phyloP scores from a whole-genome alignment of 2,797 vertebrate species.

The Phataginus tricuspis region DNA sequence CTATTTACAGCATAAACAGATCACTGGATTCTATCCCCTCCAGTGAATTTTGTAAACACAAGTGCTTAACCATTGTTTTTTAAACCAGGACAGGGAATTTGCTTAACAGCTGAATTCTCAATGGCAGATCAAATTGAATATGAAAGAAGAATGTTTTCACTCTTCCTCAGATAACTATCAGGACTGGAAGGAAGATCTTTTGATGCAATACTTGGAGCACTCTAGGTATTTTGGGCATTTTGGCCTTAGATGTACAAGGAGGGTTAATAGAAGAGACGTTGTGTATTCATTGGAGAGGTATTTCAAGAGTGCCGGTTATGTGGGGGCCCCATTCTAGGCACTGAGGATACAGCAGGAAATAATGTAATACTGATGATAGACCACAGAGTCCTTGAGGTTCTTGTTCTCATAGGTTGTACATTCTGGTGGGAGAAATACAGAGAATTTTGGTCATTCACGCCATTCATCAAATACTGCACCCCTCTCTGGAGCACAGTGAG shows the following conservation, averaged over 20 bases:
- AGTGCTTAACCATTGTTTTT: not conserved
- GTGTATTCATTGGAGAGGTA: not conserved
- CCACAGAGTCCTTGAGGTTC: not conserved
- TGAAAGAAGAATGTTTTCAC: conserved; percentile 60
- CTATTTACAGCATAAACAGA: conserved; percentile 38
- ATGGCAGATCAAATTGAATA: conserved; percentile 57
- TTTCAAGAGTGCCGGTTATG: not conserved
- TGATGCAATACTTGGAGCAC: not conserved
- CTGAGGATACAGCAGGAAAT: not conserved
- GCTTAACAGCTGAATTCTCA: conserved; percentile 44
- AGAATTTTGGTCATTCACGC: not conserved
- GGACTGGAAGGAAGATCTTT: conserved; percentile 1
- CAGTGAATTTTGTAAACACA: conserved; percentile 57
- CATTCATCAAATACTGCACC: not conserved
- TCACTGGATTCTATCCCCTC: not conserved
- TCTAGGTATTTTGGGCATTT: conserved; percentile 38
- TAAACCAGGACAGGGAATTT: conserved; percentile 41
- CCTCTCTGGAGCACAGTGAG: not conserved
- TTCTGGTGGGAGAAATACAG: not conserved
- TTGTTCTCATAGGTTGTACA: not conserved
- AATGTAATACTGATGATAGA: not conserved
- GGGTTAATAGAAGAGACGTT: not conserved
- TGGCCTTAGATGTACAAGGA: not conserved
- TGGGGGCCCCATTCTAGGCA: not conserved
- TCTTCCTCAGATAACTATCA: conserved; percentile 39